Evolutionary conservation across 2,113 vertebrate genomes (phyloP), one percentile per base, ranked within the genome.

Genomic region (Corythaeola cristata): DNA sequence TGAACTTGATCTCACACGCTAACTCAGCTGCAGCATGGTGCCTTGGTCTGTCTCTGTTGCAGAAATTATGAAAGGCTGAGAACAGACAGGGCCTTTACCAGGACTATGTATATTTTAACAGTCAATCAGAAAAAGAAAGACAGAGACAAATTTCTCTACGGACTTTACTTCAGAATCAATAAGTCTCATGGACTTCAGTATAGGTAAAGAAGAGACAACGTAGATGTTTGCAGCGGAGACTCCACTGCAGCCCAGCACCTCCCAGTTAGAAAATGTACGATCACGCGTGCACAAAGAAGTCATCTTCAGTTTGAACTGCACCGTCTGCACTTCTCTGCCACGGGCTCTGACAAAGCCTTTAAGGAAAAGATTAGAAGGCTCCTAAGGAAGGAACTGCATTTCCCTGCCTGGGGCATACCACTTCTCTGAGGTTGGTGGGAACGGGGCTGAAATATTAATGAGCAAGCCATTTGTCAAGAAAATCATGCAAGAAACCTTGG

Each of bases 401-500:
- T 94, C 88, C 63, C 89, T 95, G 96, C 97, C 97, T 95, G 64
- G 84, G 91, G 97, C 97, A 85, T 59, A 93, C 62, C 55, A 93
- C 72, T 97, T 97, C 85, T 84, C 95, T 52, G n/a, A 88, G 82
- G 86, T 30, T 95, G 95, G 91, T 88, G 97, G 94, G 93, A 89
- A 84, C 39, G 23, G 47, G 82, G 45, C 35, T 97, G 87, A 98
- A 97, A 96, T 97, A 97, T 96, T 97, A 98, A 97, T 93, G 84
- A 97, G 79, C 26, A 90, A 66, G 64, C 81, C 82, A 96, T 97
- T 98, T 97, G 94, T 97, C 96, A 97, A 83, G 96, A 88, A 96
- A 96, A 97, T 97, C 97, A 97, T 78, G 44, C 96, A 97, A 91
- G 95, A 96, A 92, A 63, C 52, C 53, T 89, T 93, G 95, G 95